These are phyloP conservation scores for Pegoplata infirma DNA, from an alignment of 2,888 invertebrate genomes.

Conservation along the genomic window DNA sequence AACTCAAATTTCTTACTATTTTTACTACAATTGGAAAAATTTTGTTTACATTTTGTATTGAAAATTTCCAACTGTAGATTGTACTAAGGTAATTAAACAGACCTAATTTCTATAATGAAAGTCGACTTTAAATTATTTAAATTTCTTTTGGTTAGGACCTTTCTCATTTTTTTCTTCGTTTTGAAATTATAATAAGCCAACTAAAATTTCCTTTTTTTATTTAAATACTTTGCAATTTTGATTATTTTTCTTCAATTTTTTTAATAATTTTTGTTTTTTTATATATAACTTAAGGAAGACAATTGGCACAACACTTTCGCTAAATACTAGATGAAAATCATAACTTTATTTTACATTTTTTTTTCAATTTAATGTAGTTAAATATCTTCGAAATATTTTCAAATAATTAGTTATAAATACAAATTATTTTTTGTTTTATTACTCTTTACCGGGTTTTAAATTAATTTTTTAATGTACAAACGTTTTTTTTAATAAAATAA, in stretches of 20 bases:
- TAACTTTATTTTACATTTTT: not conserved
- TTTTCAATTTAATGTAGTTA: slow-evolving; percentile 10
- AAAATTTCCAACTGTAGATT: too few species aligned
- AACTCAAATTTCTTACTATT: too few species aligned
- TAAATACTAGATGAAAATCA: slow-evolving; percentile 48
- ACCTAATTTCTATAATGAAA: too few species aligned
- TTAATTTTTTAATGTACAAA: slow-evolving; percentile 21
- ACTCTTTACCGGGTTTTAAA: slow-evolving; percentile 54
- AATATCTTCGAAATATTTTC: not conserved
- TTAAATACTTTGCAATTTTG: slow-evolving; percentile 2
- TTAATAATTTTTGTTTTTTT: not conserved
- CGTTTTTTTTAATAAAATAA: not conserved
- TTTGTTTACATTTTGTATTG: too few species aligned
- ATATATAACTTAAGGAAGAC: slow-evolving; percentile 62
- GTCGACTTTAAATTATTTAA: too few species aligned
- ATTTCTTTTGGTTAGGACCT: too few species aligned
- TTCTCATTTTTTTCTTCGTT: too few species aligned
- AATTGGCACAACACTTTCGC: slow-evolving; percentile 64
- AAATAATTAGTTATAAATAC: slow-evolving; percentile 1
- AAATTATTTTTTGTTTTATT: slow-evolving; percentile 21
- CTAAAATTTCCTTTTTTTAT: not conserved
- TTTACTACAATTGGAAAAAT: too few species aligned
- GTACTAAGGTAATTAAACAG: too few species aligned
- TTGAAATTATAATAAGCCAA: not conserved
- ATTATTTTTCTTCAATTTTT: slow-evolving; percentile 3